A percentile compares a stretch with the other conserved stretches of the same genome.
phyloP scores from a whole-genome alignment of 1,140 invertebrate genomes.

The Brachionus angularis region DNA sequence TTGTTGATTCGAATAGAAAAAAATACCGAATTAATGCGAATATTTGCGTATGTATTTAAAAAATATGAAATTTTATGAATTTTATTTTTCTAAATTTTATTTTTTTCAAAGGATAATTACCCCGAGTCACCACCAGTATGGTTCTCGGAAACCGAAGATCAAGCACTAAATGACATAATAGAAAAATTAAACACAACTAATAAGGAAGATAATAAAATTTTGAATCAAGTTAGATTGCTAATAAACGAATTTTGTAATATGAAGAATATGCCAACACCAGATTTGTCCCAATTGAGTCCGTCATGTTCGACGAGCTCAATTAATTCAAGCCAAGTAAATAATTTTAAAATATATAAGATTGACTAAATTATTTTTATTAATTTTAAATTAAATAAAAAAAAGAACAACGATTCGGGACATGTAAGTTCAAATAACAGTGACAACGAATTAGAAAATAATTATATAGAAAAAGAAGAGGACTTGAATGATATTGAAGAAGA shows the following conservation, averaged over 20 bases:
- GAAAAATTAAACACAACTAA: constrained; percentile 28
- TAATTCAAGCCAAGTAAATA: no score
- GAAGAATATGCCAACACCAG: constrained; percentile 6
- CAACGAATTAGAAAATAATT: neutral
- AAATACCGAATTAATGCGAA: constrained; percentile 95
- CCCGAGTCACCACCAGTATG: constrained; percentile 37
- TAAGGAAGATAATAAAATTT: constrained; percentile 23
- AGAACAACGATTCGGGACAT: neutral
- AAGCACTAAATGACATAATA: constrained; percentile 20
- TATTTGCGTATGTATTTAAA: constrained; percentile 71
- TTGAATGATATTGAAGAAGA: neutral
- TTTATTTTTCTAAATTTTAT: no score
- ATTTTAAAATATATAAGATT: no score
- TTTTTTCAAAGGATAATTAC: constrained; percentile 37
- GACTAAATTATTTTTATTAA: no score
- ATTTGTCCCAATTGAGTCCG: constrained; percentile 21
- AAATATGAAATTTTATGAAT: neutral
- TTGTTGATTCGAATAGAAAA: constrained; percentile 86
- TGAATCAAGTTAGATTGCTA: constrained; percentile 38
- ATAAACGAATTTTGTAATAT: constrained; percentile 31
- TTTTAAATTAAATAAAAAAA: no score
- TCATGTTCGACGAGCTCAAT: constrained; percentile 27
- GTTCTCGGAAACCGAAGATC: constrained; percentile 38
- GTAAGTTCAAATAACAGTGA: constrained; percentile 13
- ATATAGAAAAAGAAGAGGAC: neutral